Base-by-base conservation (phyloP, 2,888 invertebrate genomes). In the Plagiodera versicolora region DNA sequence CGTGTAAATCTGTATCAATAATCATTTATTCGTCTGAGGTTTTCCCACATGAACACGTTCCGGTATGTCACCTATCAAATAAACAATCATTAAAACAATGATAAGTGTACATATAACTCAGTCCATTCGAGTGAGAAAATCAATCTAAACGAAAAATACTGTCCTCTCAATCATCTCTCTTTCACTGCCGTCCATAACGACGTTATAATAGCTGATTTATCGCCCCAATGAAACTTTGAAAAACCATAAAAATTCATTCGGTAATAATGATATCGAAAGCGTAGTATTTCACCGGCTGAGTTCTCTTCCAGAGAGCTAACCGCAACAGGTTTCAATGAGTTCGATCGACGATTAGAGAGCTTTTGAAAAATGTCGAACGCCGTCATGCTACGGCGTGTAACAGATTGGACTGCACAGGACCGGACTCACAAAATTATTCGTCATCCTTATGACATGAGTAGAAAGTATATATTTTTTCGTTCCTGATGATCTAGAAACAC, bases 271-370 rank as follows among this genome's bases (percentile, higher is more conserved):
- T 64, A 67, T 68, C 64, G 66, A 67, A 65, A 65, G 59, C 56
- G 66, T 58, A 62, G 66, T 67, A 69, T 67, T 70, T 72, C 69
- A 69, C 60, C 63, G 64, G 53, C 63, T 32, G 35, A 60, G 66
- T 65, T 66, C 63, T 67, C 67, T 64, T 65, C 64, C 65, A 66
- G 69, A 68, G 68, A 70, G 70, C 72, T 69, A 70, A 71, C 72
- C 68, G 79, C 79, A 79, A 79, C 79, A 79, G 79, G 79, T 79
- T 77, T 77, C 77, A 71, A 77, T 76, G 76, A 76, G 78, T 78
- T 79, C 79, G 78, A 78, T 78, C 76, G 75, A 28, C 79, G 77
- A 79, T 79, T 79, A 79, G 77, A 79, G 77, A 74, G 77, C 77
- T 77, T 78, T 78, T 78, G 78, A 79, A 79, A 79, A 78, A 79